A percentile compares a stretch with the other conserved stretches of the same genome.
Evolutionary conservation across 2,113 vertebrate genomes (phyloP).

Genomic region (Pseudolaguvia tuberculata): DNA sequence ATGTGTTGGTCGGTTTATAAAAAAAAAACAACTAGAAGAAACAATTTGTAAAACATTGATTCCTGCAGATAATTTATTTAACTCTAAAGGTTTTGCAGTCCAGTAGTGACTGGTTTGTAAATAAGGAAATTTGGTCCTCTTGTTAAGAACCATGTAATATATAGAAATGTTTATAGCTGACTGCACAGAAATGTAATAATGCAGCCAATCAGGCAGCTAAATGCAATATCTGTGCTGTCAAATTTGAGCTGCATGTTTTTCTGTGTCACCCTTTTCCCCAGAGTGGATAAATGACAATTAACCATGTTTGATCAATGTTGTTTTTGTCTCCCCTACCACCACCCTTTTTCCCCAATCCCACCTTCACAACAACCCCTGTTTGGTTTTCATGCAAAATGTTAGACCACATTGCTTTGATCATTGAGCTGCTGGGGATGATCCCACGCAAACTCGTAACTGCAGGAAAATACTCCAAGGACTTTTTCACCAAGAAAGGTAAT

Average conservation of each 20-base stretch:
- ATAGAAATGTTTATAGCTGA: neutral
- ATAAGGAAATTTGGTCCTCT: neutral
- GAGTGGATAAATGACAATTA: constrained; percentile 56
- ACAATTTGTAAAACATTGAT: too few species aligned
- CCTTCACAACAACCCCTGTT: constrained; percentile 39
- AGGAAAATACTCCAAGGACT: constrained; percentile 97
- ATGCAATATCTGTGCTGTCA: constrained; percentile 35
- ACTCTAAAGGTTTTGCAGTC: neutral
- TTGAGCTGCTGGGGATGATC: constrained; percentile 94
- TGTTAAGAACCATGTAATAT: neutral
- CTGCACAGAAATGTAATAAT: neutral
- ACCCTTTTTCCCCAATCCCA: constrained; percentile 12
- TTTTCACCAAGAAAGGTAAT: constrained; percentile 99
- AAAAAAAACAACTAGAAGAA: too few species aligned
- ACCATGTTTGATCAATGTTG: constrained; percentile 59
- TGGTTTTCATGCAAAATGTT: constrained; percentile 48
- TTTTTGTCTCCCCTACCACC: constrained; percentile 41
- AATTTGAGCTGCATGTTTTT: constrained; percentile 25
- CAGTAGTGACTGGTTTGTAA: neutral
- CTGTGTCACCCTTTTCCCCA: constrained; percentile 45
- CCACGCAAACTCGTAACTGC: constrained; percentile 90
- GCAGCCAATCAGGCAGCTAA: neutral
- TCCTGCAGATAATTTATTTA: too few species aligned
- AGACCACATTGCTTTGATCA: constrained; percentile 98
- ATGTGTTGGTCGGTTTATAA: neutral